Evolutionary conservation across 2,888 invertebrate species (phyloP).

Genomic region (Laspeyria flexula): DNA sequence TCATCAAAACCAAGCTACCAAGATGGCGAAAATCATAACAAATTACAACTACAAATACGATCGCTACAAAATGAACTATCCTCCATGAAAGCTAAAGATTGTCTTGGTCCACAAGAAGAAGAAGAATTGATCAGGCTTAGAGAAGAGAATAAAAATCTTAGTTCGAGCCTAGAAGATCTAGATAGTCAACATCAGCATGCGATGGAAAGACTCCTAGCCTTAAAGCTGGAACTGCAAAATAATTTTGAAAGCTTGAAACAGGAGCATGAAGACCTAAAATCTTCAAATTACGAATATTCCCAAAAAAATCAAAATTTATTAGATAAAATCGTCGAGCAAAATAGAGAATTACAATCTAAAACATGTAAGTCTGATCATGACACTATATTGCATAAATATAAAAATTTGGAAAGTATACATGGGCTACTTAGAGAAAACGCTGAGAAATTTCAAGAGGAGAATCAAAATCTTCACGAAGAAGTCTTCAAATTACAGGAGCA

Average conservation of each 20-base stretch:
- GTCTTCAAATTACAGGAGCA: conserved; percentile 80
- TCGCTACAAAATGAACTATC: conserved; percentile 73
- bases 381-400: conserved; percentile 77
- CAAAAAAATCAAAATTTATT: conserved; percentile 74
- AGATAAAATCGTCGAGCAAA: conserved; percentile 75
- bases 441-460: conserved; percentile 83
- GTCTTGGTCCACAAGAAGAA: conserved; percentile 59
- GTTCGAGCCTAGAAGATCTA: conserved; percentile 88
- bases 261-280: conserved; percentile 78
- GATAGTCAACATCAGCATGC: conserved; percentile 91
- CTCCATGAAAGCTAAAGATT: conserved; percentile 68
- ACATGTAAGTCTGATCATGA: conserved; percentile 65
- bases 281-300: conserved; percentile 75
- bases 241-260: conserved; percentile 81
- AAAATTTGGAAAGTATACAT: conserved; percentile 78
- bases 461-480: conserved; percentile 83
- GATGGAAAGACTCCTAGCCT: conserved; percentile 84
- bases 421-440: conserved; percentile 76
- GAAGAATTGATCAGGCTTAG: conserved; percentile 81
- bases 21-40: conserved; percentile 61
- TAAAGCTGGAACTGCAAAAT: conserved; percentile 84
- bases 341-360: conserved; percentile 69
- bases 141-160: conserved; percentile 86
- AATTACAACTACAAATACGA: conserved; percentile 68
- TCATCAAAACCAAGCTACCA: conserved; percentile 47